These are phyloP conservation scores for Cebus imitator DNA, from an alignment of 2,113 vertebrate genomes.

Conservation along the genomic window DNA sequence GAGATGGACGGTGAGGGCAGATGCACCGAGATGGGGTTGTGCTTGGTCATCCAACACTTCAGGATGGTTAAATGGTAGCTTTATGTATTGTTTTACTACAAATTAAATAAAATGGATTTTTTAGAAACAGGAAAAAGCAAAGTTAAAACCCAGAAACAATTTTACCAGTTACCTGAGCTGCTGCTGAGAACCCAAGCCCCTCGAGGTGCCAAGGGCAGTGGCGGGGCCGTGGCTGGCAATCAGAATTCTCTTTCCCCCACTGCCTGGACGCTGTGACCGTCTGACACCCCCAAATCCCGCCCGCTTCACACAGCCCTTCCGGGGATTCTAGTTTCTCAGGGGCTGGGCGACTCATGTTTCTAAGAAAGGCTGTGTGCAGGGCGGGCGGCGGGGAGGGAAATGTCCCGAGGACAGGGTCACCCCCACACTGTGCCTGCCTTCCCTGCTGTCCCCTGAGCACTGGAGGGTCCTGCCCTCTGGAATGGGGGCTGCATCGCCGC, in stretches of 20 bases:
- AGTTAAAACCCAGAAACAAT: background rate
- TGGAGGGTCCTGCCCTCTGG: too few species aligned
- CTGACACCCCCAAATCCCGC: background rate
- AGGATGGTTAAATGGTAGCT: background rate
- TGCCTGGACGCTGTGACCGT: fast-evolving
- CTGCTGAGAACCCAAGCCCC: background rate
- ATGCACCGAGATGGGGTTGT: fast-evolving
- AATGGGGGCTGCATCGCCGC: too few species aligned
- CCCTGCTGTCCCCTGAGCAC: too few species aligned
- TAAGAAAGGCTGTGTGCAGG: too few species aligned
- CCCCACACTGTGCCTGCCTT: too few species aligned
- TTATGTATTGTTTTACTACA: background rate
- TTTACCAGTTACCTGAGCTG: background rate
- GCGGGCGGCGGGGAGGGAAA: too few species aligned
- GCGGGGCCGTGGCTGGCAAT: background rate
- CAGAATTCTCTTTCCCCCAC: fast-evolving
- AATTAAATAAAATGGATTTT: background rate
- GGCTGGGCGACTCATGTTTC: too few species aligned
- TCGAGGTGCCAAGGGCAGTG: background rate
- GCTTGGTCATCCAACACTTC: too few species aligned
- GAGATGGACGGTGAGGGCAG: fast-evolving
- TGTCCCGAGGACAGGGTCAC: too few species aligned
- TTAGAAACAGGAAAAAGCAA: background rate
- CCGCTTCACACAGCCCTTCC: background rate
- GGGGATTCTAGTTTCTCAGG: background rate